Percentiles rank a stretch among this genome's conserved stretches.
phyloP scores from a whole-genome alignment of 1,140 invertebrate genomes.

The Aphaenogaster floridana region DNA sequence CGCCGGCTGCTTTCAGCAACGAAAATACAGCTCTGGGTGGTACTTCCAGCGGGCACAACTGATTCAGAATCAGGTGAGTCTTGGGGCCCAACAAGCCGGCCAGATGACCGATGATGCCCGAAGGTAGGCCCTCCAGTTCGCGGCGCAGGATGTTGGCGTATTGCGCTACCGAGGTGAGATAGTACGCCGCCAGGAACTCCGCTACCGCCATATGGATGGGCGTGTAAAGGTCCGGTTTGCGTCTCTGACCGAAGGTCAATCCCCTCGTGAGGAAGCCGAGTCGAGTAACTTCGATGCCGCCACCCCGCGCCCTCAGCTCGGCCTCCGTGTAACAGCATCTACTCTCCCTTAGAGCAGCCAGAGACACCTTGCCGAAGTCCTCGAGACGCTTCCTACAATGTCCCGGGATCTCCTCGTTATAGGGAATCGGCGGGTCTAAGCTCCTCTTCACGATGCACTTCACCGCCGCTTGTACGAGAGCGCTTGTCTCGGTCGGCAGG shows the following conservation, averaged over 20 bases:
- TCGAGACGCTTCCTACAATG: slow-evolving; percentile 86
- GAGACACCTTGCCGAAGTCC: slow-evolving; percentile 86
- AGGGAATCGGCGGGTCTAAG: slow-evolving; percentile 78
- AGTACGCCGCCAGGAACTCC: slow-evolving; percentile 88
- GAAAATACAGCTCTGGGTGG: slow-evolving; percentile 86
- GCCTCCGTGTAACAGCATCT: slow-evolving; percentile 85
- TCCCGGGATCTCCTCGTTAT: slow-evolving; percentile 83
- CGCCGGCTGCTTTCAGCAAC: slow-evolving; percentile 86
- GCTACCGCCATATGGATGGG: slow-evolving; percentile 86
- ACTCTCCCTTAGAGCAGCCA: slow-evolving; percentile 85
- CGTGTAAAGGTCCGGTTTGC: slow-evolving; percentile 84
- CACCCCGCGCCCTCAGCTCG: slow-evolving; percentile 83
- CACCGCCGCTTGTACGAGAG: slow-evolving; percentile 84
- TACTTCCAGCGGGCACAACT: slow-evolving; percentile 86
- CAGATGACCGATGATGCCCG: slow-evolving; percentile 85
- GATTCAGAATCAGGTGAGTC: slow-evolving; percentile 85
- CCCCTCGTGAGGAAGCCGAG: slow-evolving; percentile 85
- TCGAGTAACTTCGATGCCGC: slow-evolving; percentile 83
- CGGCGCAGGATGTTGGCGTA: slow-evolving; percentile 86
- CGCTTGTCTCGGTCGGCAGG: slow-evolving; percentile 80
- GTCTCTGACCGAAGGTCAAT: slow-evolving; percentile 81
- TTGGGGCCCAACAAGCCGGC: slow-evolving; percentile 86
- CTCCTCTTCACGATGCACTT: slow-evolving; percentile 85
- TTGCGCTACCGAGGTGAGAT: slow-evolving; percentile 87
- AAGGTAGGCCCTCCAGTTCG: slow-evolving; percentile 87